phyloP scores from a whole-genome alignment of 1,140 invertebrate genomes.

The Aphaenogaster ashmeadi region DNA sequence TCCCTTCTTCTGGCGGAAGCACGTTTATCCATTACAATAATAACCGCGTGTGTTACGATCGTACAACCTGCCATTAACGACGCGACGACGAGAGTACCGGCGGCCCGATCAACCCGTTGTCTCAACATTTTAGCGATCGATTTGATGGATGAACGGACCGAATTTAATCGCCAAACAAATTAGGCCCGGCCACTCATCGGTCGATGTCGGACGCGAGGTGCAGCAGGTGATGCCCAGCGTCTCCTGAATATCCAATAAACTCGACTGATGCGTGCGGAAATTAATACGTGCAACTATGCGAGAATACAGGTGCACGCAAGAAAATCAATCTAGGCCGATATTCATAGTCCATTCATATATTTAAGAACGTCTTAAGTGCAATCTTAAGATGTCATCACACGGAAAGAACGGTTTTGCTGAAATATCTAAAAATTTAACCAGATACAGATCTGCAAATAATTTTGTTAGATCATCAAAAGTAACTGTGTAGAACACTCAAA shows the following conservation, averaged over 20 bases:
- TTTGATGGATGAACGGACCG: conserved; percentile 12
- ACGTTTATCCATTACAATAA: conserved; percentile 75
- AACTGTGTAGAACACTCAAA: too few relatives aligned
- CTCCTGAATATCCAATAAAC: conserved; percentile 75
- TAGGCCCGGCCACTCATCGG: conserved; percentile 69
- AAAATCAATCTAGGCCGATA: not conserved
- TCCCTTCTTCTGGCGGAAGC: conserved; percentile 66
- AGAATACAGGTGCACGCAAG: conserved; percentile 11
- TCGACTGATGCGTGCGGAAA: not conserved
- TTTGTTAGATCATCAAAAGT: too few relatives aligned
- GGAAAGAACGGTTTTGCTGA: too few relatives aligned
- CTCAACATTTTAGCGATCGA: conserved; percentile 37
- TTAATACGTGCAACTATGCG: not conserved
- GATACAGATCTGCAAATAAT: too few relatives aligned
- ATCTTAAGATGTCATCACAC: too few relatives aligned
- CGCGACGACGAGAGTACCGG: conserved; percentile 46
- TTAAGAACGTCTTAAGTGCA: too few relatives aligned
- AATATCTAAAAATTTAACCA: too few relatives aligned
- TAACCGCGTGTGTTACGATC: conserved; percentile 67
- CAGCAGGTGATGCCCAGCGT: conserved; percentile 71
- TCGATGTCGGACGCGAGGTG: conserved; percentile 41
- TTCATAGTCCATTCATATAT: too few relatives aligned
- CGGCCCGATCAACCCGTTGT: conserved; percentile 27
- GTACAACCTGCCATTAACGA: conserved; percentile 72
- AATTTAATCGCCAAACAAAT: conserved; percentile 72